Base-by-base conservation (phyloP, 2,888 invertebrate species). In the Teinopalpus imperialis region DNA sequence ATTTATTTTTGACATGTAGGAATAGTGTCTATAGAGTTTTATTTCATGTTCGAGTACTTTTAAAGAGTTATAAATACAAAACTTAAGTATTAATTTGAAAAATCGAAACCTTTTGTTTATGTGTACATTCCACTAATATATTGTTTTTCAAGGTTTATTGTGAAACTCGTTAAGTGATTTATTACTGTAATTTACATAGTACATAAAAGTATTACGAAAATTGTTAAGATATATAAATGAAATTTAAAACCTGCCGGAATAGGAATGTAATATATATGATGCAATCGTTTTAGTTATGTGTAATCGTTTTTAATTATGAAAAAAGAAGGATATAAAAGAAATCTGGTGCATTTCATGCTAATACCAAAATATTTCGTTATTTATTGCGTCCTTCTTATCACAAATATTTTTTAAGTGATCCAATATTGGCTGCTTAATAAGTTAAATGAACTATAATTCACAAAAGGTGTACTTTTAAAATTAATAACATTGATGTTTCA, bases 1-100 rank as follows among this genome's bases (percentile, higher is more conserved):
- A 46, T 51, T 43, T 43, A 45, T 51, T 54, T 48, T 48, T 53
- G 48, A 51, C 51, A 31, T 48, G 32, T 36, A 44, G 41, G 27
- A 31, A 27, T 36, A 7, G 14, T 20, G 24, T 8, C 8, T 41
- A 41, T 26, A 32, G 12, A 7, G 9, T 34, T 26, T 34, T 42
- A 13, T 16, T 2, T 27, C 26, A 24, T 31, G 13, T 10, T 18
- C 20, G 26, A 20, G 3, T 32, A 16, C 8, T 14, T 13, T 14
- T 34, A 2, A 13, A 20, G 7, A 29, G 3, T 13, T 16, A 32
- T 23, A 20, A 21, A 20, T 27, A 18, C 6, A 7, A 18, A 24
- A 27, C 21, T 4, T 12, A 6, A 14, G 14, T 36, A 36, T 36
- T 26, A 16, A 20, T 36, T 6, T 24, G 2, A 24, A 26, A 26